These are phyloP conservation scores for Saturnia japonica DNA, from an alignment of 2,888 invertebrate genomes.

Conservation along the genomic window DNA sequence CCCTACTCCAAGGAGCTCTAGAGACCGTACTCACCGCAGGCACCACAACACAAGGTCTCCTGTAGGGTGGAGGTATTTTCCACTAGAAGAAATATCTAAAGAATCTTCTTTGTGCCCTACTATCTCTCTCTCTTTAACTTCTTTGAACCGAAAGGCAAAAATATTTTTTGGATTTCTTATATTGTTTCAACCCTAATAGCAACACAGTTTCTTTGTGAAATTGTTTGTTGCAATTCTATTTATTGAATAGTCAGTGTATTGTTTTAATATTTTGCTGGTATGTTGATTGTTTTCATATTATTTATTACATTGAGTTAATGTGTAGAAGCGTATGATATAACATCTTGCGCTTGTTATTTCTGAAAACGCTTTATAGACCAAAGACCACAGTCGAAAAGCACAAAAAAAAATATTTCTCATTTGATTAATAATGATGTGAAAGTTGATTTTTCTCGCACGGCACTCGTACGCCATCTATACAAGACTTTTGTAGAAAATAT, in stretches of 20 bases:
- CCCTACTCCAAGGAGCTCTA: no score
- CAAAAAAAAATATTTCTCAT: not conserved
- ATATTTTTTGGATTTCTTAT: not conserved
- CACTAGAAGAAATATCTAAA: no score
- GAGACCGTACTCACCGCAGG: no score
- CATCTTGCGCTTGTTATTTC: not conserved
- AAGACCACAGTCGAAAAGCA: not conserved
- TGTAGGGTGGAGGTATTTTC: no score
- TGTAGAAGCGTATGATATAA: not conserved
- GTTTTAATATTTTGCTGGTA: slow-evolving; percentile 1
- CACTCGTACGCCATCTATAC: no score
- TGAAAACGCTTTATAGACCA: not conserved
- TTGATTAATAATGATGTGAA: not conserved
- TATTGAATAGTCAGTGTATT: slow-evolving; percentile 10
- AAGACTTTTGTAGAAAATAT: no score
- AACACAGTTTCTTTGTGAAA: not conserved
- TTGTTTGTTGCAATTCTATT: not conserved
- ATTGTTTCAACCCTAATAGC: slow-evolving; percentile 2
- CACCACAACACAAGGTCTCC: no score
- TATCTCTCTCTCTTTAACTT: no score
- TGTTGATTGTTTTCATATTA: not conserved
- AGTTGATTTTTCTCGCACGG: not conserved
- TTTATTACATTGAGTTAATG: not conserved
- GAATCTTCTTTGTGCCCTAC: no score
- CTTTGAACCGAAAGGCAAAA: not conserved